A percentile compares a stretch with the other conserved stretches of the same genome.
These are phyloP conservation scores for Smutsia gigantea DNA, from an alignment of 2,797 vertebrate species.

Conservation along the genomic window DNA sequence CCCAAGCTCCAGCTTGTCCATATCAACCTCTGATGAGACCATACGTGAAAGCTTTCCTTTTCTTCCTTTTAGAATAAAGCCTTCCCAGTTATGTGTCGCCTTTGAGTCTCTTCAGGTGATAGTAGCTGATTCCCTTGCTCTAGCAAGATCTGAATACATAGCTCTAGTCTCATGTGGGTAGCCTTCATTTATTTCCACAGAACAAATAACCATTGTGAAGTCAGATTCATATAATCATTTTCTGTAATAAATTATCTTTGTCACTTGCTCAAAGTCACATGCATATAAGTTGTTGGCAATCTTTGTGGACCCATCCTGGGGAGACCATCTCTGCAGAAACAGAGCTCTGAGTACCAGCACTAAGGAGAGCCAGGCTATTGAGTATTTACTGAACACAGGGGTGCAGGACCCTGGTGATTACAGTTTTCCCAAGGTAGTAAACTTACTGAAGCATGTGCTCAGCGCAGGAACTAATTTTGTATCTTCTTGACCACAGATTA, in stretches of 20 bases:
- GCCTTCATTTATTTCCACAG: neutral
- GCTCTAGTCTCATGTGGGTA: neutral
- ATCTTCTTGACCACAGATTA: neutral
- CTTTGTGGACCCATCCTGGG: neutral
- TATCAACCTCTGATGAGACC: neutral
- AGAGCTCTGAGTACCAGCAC: neutral
- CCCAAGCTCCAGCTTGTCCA: neutral
- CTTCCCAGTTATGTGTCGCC: neutral
- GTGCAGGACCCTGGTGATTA: neutral
- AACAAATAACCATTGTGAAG: neutral
- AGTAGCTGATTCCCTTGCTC: neutral
- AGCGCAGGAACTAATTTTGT: slow-evolving; percentile 39
- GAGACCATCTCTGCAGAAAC: neutral
- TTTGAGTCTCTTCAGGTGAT: neutral
- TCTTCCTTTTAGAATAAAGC: neutral
- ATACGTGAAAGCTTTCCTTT: neutral
- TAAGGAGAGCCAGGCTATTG: neutral
- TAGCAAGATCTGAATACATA: neutral
- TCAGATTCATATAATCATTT: neutral
- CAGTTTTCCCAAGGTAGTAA: neutral
- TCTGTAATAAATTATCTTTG: neutral
- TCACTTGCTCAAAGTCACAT: neutral
- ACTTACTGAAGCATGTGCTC: neutral
- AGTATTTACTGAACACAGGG: neutral
- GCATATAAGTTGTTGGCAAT: neutral